Percentiles rank a stretch among this genome's conserved stretches.
phyloP scores from a whole-genome alignment of 2,113 vertebrate genomes.

The Leiothrix lutea region DNA sequence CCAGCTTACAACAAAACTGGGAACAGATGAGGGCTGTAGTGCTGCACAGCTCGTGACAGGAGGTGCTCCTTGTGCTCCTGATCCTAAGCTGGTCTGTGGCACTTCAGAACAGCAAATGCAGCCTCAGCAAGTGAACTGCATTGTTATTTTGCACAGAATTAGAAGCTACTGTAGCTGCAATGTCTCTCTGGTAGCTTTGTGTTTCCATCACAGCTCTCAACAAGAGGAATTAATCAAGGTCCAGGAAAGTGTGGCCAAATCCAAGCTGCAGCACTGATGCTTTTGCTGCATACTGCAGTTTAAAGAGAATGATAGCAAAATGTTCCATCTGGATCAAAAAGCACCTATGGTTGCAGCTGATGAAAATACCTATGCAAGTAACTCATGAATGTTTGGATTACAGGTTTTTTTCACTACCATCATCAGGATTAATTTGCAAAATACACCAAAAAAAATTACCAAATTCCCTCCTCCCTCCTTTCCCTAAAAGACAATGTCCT shows the following conservation, averaged over 20 bases:
- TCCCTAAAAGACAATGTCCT: neutral
- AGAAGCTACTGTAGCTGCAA: neutral
- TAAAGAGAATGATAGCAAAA: neutral
- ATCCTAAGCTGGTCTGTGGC: neutral
- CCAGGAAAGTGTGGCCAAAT: neutral
- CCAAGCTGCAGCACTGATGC: neutral
- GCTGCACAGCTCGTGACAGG: neutral
- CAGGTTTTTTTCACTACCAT: neutral
- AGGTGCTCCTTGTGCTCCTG: neutral
- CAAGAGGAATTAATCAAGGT: neutral
- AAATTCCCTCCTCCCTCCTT: rapidly evolving
- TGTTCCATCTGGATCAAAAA: neutral
- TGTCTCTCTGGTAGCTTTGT: neutral
- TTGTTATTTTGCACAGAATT: neutral
- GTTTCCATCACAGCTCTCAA: neutral
- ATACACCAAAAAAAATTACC: neutral
- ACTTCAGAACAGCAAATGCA: neutral
- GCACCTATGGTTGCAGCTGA: neutral
- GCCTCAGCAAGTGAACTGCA: neutral
- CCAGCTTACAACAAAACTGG: neutral
- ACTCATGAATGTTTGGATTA: neutral
- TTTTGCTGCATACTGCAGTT: neutral
- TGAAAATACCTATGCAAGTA: neutral
- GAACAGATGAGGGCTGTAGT: neutral
- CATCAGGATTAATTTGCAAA: neutral